Percentiles rank a stretch among this genome's conserved stretches.
These are phyloP conservation scores for Dolomedes plantarius DNA, from an alignment of 2,888 invertebrate species.

Conservation along the genomic window DNA sequence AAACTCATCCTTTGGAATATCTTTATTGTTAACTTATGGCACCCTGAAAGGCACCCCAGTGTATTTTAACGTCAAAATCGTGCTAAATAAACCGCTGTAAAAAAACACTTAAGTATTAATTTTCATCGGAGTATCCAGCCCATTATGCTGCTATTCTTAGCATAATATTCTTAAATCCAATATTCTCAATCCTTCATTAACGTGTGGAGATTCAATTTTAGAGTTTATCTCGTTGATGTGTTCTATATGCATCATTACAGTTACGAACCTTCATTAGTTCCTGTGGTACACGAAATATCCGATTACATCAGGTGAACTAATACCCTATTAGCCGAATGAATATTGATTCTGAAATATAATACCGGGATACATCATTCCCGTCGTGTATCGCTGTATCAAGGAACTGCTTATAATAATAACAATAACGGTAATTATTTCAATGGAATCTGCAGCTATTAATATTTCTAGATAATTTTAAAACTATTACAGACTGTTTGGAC, in stretches of 20 bases:
- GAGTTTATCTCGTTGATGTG: constrained; percentile 26
- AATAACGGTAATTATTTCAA: neutral
- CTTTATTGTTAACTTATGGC: too few relatives aligned
- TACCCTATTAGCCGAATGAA: constrained; percentile 61
- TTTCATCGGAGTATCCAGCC: too few relatives aligned
- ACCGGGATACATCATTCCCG: constrained; percentile 6
- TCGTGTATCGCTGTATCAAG: neutral
- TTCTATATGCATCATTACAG: constrained; percentile 24
- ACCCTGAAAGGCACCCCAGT: too few relatives aligned
- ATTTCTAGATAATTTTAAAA: neutral
- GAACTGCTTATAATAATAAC: neutral
- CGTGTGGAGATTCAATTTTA: constrained; percentile 66
- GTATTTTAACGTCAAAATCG: too few relatives aligned
- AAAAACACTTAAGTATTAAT: too few relatives aligned
- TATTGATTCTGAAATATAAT: constrained; percentile 50
- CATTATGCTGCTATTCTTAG: too few relatives aligned
- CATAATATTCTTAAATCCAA: neutral
- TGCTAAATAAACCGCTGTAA: too few relatives aligned
- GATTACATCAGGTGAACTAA: constrained; percentile 66
- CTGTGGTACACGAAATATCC: constrained; percentile 46
- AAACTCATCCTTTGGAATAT: too few relatives aligned
- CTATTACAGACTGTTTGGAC: too few relatives aligned
- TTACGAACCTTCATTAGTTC: constrained; percentile 67
- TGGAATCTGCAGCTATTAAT: neutral
- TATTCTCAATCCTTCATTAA: constrained; percentile 60